These are phyloP conservation scores for Sciurus vulgaris DNA, from an alignment of 2,797 vertebrate species.

Conservation along the genomic window DNA sequence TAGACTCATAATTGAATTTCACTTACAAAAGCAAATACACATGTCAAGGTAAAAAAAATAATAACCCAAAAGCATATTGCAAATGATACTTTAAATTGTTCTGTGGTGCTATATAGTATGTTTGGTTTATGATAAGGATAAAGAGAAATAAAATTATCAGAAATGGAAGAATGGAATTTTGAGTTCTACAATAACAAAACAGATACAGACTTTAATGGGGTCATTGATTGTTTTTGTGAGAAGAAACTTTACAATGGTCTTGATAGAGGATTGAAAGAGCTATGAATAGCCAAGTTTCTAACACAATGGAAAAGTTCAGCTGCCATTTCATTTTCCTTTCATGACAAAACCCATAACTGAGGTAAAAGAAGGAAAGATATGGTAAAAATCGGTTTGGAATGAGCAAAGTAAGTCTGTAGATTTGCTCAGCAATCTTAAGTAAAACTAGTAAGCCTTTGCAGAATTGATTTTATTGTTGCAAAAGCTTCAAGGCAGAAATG, in stretches of 20 bases:
- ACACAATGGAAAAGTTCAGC: neutral
- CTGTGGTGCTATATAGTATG: neutral
- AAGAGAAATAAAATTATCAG: neutral
- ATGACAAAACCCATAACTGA: neutral
- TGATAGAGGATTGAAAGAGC: neutral
- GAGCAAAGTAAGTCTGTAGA: neutral
- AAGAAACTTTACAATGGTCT: neutral
- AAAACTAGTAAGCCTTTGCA: neutral
- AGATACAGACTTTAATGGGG: neutral
- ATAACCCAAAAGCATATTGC: neutral
- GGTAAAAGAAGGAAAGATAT: neutral
- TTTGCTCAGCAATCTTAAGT: neutral
- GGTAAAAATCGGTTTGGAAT: no score
- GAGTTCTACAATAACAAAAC: neutral
- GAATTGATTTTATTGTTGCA: neutral
- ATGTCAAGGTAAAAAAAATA: conserved; percentile 10
- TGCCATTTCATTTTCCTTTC: neutral
- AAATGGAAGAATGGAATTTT: conserved; percentile 49
- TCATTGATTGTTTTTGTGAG: neutral
- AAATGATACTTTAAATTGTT: conserved; percentile 29
- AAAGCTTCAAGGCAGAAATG: neutral
- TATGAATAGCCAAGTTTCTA: neutral
- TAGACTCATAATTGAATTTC: conserved; percentile 20
- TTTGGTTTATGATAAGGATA: conserved; percentile 9
- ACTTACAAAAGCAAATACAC: neutral